These are phyloP conservation scores for Popillia japonica DNA, from an alignment of 1,140 invertebrate species.

Conservation along the genomic window DNA sequence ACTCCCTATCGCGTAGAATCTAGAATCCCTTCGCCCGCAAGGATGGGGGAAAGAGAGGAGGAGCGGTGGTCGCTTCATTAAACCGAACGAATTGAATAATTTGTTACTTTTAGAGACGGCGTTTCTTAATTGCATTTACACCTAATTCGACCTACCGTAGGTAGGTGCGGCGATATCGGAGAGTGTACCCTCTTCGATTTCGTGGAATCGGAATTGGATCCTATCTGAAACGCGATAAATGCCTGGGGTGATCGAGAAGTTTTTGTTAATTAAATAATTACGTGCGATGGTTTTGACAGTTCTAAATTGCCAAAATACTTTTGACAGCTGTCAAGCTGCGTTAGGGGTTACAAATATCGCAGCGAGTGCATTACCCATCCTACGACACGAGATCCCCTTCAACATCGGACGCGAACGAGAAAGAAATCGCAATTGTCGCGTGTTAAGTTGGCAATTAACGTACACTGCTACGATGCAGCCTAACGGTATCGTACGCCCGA, in stretches of 20 bases:
- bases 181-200: too few relatives aligned
- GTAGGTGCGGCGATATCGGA: too few relatives aligned
- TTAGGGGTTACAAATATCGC: too few relatives aligned
- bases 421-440: background rate
- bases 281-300: too few relatives aligned
- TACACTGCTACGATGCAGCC: background rate
- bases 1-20: too few relatives aligned
- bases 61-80: background rate
- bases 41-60: too few relatives aligned
- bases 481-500: too few relatives aligned
- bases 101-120: slow-evolving; percentile 7
- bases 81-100: background rate
- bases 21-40: too few relatives aligned
- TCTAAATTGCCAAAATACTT: too few relatives aligned
- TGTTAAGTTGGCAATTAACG: background rate
- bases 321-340: too few relatives aligned
- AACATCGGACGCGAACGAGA: background rate
- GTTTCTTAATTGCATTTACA: background rate
- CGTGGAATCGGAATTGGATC: too few relatives aligned
- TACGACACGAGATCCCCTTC: background rate
- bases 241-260: background rate
- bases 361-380: background rate
- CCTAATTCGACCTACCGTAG: background rate
- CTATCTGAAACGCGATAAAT: background rate
- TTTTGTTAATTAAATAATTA: too few relatives aligned